Base-by-base conservation (phyloP, 2,888 invertebrate species). In the Chymomyza caudatula region DNA sequence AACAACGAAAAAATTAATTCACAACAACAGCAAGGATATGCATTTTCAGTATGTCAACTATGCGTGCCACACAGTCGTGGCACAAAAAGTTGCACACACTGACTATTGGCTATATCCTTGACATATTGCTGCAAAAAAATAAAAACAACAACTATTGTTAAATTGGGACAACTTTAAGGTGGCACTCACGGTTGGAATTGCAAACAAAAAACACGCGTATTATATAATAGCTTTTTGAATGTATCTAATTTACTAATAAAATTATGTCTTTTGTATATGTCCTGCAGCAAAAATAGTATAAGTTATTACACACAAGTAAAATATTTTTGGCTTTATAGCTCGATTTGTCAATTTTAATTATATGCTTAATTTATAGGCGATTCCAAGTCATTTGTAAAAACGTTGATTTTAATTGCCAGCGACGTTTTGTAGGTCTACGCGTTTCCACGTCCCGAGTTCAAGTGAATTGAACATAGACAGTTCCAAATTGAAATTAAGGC, bases 391-490 rank as follows among this genome's bases (percentile, higher is more conserved):
- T 74, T 72, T 71, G 70, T 63, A 65, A 60, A 71, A 75, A 76
- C 84, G 75, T 64, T 70, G 60, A 43, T 43, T 76, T 74, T 74
- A 71, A 84, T 84, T 77, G 82, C 81, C 65, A 80, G 75, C 83
- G 83, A 80, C 85, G 78, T 73, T 70, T 74, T 67, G 73, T 73
- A 74, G 87, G 90, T 90, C 90, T 85, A 84, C 85, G 88, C 90
- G 88, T 89, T 87, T 89, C 78, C 87, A 88, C 90, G 89, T 89
- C 88, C 89, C 89, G 89, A 87, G 87, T 90, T 89, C 89, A 88
- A 90, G 88, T 90, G 90, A 88, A 90, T 88, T 90, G 90, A 90
- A 88, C 89, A 88, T 88, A 85, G 85, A 80, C 81, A 87, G 87
- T 89, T 89, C 88, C 88, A 89, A 90, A 88, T 89, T 79, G 76